Percentiles rank a stretch among this genome's conserved stretches.
Conservation (phyloP, 2,888 invertebrate species). For the Caenorhabditis sp. region DNA sequence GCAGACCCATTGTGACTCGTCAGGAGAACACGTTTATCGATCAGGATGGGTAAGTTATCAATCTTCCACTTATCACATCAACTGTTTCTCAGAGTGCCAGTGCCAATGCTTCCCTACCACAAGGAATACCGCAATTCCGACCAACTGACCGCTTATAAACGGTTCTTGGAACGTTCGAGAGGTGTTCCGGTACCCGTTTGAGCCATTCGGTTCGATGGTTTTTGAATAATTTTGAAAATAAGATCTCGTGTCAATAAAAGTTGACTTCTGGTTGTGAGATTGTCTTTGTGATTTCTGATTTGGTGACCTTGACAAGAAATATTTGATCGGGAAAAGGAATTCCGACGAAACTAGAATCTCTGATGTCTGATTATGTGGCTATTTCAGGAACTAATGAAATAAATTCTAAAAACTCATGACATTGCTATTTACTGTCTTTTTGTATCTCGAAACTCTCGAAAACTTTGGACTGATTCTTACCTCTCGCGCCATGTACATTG, state of each 20-base stretch:
- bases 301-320: neutral
- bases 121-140: slow-evolving; percentile 44
- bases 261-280: neutral
- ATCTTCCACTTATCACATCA: neutral
- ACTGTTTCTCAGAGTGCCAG: slow-evolving; percentile 46
- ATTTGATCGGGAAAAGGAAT: neutral
- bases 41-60: slow-evolving; percentile 58
- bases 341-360: neutral
- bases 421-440: too few species aligned
- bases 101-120: slow-evolving; percentile 58
- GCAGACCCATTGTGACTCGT: slow-evolving; percentile 52
- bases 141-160: slow-evolving; percentile 32
- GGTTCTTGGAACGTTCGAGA: slow-evolving; percentile 50
- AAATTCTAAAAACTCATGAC: too few species aligned
- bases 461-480: slow-evolving; percentile 21
- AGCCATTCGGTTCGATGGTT: slow-evolving; percentile 10
- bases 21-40: slow-evolving; percentile 60
- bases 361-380: too few species aligned
- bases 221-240: slow-evolving; percentile 5
- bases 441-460: too few species aligned
- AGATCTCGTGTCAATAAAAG: slow-evolving; percentile 7
- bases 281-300: neutral
- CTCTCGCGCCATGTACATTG: slow-evolving; percentile 65
- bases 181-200: slow-evolving; percentile 23
- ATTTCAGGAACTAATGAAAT: too few species aligned